A percentile compares a stretch with the other conserved stretches of the same genome.
These are phyloP conservation scores for Mactromeris polynyma DNA, from an alignment of 2,888 invertebrate species.

Conservation along the genomic window DNA sequence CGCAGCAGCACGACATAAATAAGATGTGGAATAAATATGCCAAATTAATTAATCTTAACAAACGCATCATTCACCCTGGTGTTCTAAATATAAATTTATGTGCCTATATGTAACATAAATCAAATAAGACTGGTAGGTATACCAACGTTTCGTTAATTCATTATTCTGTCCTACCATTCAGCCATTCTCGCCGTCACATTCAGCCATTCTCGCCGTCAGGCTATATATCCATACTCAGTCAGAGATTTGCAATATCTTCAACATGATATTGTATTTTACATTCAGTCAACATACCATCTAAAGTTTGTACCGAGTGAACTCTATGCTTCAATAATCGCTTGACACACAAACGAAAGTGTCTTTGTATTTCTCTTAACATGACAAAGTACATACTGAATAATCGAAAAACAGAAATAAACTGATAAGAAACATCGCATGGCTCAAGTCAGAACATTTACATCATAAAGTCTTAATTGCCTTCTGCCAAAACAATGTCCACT, in stretches of 20 bases:
- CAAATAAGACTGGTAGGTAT: background rate
- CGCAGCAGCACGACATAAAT: background rate
- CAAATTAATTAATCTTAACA: conserved; percentile 16
- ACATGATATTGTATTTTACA: conserved; percentile 1
- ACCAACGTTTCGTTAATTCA: background rate
- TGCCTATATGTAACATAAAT: background rate
- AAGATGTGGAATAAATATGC: background rate
- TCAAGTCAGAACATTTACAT: background rate
- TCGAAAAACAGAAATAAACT: background rate
- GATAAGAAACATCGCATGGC: background rate
- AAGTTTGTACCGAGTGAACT: conserved; percentile 49
- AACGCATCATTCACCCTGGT: background rate
- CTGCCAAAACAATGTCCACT: background rate
- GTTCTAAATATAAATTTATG: background rate
- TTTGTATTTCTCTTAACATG: conserved; percentile 36
- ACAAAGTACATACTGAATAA: background rate
- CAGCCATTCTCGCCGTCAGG: background rate
- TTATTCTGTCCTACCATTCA: background rate
- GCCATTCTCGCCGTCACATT: background rate
- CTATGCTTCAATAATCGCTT: conserved; percentile 22
- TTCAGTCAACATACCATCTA: conserved; percentile 16
- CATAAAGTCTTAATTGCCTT: background rate
- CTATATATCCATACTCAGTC: background rate
- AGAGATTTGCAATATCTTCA: background rate
- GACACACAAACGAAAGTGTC: conserved; percentile 36